A percentile compares a stretch with the other conserved stretches of the same genome.
These are phyloP conservation scores for Aspidiotus destructor DNA, from an alignment of 2,888 invertebrate species.

Conservation along the genomic window DNA sequence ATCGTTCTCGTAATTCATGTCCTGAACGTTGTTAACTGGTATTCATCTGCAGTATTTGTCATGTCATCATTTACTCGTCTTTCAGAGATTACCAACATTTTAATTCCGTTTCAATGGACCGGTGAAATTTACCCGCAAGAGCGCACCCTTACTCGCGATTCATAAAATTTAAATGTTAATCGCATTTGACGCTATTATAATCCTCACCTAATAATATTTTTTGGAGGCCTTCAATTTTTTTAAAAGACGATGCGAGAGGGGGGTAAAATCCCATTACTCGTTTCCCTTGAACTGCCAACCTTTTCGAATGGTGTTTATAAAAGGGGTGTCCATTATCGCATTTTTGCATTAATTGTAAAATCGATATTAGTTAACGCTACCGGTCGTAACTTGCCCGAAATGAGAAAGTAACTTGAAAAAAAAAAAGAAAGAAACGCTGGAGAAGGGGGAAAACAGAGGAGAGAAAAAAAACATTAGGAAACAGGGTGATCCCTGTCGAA, in stretches of 20 bases:
- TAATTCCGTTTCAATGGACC: constrained; percentile 18
- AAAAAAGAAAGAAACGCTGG: neutral
- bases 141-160: neutral
- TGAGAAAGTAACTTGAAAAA: neutral
- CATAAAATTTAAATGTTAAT: constrained; percentile 29
- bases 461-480: constrained; percentile 6
- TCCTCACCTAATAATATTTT: constrained; percentile 33
- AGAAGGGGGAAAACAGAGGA: constrained; percentile 8
- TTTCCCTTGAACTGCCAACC: constrained; percentile 19
- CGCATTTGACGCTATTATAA: constrained; percentile 33
- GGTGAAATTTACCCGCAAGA: neutral
- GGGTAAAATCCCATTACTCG: constrained; percentile 30
- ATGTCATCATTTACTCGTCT: constrained; percentile 35
- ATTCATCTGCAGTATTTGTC: no score
- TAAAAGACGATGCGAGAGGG: constrained; percentile 8
- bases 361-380: constrained; percentile 37
- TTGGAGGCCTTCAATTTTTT: constrained; percentile 19
- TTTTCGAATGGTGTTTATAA: constrained; percentile 30
- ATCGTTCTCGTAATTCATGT: no score
- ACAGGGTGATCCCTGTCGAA: constrained; percentile 26
- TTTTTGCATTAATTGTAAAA: constrained; percentile 41
- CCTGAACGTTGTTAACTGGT: no score
- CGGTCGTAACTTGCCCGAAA: constrained; percentile 6
- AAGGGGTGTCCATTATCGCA: constrained; percentile 39
- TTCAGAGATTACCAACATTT: constrained; percentile 13